Conservation (phyloP, 2,888 invertebrate species). For the Pimpla rufipes region DNA sequence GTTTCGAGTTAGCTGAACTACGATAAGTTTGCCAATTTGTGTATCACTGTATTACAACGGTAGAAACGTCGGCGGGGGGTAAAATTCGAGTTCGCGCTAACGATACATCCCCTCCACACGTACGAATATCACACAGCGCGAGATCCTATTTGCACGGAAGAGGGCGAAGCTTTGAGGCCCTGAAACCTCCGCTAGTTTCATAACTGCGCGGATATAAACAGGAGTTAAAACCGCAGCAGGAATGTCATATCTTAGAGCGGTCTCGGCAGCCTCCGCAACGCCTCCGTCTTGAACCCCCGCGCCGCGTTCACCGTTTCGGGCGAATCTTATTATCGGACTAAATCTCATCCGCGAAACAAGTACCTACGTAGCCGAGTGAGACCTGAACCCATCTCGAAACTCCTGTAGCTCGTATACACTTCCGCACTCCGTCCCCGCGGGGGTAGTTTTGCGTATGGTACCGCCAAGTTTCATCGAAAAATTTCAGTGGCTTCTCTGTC, state of each 20-base stretch:
- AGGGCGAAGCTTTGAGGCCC: slow-evolving; percentile 74
- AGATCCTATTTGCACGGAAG: background rate
- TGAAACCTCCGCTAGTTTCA: slow-evolving; percentile 81
- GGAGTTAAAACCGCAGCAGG: slow-evolving; percentile 85
- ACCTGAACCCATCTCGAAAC: slow-evolving; percentile 45
- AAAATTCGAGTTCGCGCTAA: slow-evolving; percentile 32
- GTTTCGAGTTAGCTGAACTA: background rate
- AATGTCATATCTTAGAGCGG: slow-evolving; percentile 84
- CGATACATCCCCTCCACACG: slow-evolving; percentile 20
- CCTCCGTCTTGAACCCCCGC: slow-evolving; percentile 56
- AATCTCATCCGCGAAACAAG: slow-evolving; percentile 82
- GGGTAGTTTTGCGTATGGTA: slow-evolving; percentile 69
- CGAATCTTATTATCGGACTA: slow-evolving; percentile 84
- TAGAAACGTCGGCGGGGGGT: slow-evolving; percentile 1
- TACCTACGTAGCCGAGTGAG: slow-evolving; percentile 69
- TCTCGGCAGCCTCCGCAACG: slow-evolving; percentile 65
- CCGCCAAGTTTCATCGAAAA: slow-evolving; percentile 63
- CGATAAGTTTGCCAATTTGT: slow-evolving; percentile 26
- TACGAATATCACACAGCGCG: slow-evolving; percentile 2
- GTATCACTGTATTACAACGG: slow-evolving; percentile 17
- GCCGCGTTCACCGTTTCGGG: slow-evolving; percentile 71
- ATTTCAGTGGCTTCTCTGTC: slow-evolving; percentile 40
- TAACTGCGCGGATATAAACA: slow-evolving; percentile 82
- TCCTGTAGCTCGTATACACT: slow-evolving; percentile 33
- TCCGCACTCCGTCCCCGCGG: slow-evolving; percentile 33